Conservation (phyloP, 1,140 invertebrate species). For the Limonius californicus region DNA sequence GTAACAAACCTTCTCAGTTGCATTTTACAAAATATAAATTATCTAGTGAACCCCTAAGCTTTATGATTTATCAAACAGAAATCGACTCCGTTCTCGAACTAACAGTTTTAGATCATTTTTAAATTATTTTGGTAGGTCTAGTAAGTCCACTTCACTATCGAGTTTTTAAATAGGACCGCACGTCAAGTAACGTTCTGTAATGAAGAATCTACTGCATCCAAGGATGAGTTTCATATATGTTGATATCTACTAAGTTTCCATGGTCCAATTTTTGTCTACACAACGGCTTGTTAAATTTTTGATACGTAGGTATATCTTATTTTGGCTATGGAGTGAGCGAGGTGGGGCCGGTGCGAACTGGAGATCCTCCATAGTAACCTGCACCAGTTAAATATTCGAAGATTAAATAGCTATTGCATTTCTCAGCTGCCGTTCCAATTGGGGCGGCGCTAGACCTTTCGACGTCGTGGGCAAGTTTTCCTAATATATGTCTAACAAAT, state of each 20-base stretch:
- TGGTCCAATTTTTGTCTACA: constrained; percentile 55
- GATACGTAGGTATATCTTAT: constrained; percentile 54
- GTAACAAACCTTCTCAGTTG: too few relatives aligned
- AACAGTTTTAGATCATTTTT: constrained; percentile 32
- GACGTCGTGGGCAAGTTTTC: too few relatives aligned
- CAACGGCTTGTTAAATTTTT: constrained; percentile 60
- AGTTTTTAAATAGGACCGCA: constrained; percentile 33
- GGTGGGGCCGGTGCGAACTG: too few relatives aligned
- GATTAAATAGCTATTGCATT: too few relatives aligned
- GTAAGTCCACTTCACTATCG: constrained; percentile 30
- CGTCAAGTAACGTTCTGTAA: constrained; percentile 31
- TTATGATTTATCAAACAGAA: too few relatives aligned
- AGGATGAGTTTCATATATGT: constrained; percentile 68
- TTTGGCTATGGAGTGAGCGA: not conserved
- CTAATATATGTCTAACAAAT: too few relatives aligned
- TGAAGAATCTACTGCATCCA: constrained; percentile 55
- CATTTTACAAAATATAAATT: too few relatives aligned
- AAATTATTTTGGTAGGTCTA: constrained; percentile 37
- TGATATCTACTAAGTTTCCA: constrained; percentile 56
- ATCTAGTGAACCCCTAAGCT: too few relatives aligned
- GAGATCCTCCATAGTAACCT: too few relatives aligned
- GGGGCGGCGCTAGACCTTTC: too few relatives aligned
- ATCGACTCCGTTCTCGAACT: not conserved
- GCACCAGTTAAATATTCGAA: too few relatives aligned
- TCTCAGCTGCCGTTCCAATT: too few relatives aligned